A percentile compares a stretch with the other conserved stretches of the same genome.
These are phyloP conservation scores for Hoplostethus mediterraneus DNA, from an alignment of 2,797 vertebrate genomes.

Conservation along the genomic window DNA sequence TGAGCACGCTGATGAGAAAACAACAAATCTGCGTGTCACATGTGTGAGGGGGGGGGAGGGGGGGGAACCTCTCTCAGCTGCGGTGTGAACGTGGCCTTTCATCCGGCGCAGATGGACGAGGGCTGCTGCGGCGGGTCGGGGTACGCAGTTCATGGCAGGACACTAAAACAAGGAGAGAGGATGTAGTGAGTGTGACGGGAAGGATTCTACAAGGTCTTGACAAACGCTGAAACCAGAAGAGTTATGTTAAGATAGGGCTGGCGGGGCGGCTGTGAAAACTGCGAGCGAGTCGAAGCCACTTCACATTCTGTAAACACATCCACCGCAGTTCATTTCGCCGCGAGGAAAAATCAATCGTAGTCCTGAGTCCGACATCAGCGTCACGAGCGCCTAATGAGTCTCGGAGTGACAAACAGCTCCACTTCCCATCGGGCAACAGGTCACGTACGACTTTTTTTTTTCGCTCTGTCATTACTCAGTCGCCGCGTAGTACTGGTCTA, in stretches of 20 bases:
- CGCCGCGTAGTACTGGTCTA: slow-evolving; percentile 21
- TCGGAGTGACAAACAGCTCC: slow-evolving; percentile 52
- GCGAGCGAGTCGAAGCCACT: slow-evolving; percentile 43
- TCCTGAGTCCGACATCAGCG: slow-evolving; percentile 57
- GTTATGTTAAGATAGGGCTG: slow-evolving; percentile 44
- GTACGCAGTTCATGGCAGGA: background rate
- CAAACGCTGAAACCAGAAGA: too few relatives aligned
- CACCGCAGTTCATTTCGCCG: slow-evolving; percentile 45
- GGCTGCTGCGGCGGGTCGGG: background rate
- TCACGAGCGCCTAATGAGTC: slow-evolving; percentile 61
- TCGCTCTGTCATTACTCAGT: slow-evolving; percentile 35
- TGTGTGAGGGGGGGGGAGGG: too few relatives aligned
- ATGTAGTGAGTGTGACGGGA: slow-evolving; percentile 16
- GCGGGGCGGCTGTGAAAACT: slow-evolving; percentile 9
- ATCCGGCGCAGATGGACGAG: background rate
- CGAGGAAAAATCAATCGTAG: slow-evolving; percentile 60
- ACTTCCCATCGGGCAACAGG: slow-evolving; percentile 39
- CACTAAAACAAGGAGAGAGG: background rate
- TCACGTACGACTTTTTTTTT: slow-evolving; percentile 30
- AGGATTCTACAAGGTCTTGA: slow-evolving; percentile 44
- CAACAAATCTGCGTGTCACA: too few relatives aligned
- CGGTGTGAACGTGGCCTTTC: too few relatives aligned
- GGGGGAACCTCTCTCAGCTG: too few relatives aligned
- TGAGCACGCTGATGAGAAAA: too few relatives aligned
- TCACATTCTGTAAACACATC: slow-evolving; percentile 55